Base-by-base conservation (phyloP, 2,113 vertebrate genomes). In the Gallinago jamesoni region DNA sequence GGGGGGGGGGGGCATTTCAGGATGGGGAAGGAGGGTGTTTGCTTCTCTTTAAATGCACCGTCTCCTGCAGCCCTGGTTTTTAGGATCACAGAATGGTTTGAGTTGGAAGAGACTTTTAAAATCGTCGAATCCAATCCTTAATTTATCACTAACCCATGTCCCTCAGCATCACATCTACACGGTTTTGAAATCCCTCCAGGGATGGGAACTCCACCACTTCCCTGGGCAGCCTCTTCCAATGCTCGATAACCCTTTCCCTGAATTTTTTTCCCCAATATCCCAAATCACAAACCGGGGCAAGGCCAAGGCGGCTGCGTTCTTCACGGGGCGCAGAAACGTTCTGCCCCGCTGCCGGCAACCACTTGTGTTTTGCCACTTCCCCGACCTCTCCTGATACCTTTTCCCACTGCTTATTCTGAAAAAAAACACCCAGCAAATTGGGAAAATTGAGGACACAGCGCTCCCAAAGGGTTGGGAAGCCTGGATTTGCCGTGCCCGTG, bases 241-340 rank as follows among this genome's bases (percentile, higher is more conserved):
- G 37, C 37, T 63, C 8, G 2, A 28, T 19, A 63, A 63, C 37
- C 60, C 17, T 39, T 28, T 28, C 5, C 4, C 25, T 39, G 60
- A 63, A 28, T 21, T 27, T 39, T 63, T 39, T 63, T 28, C 60
- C 60, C 24, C 18, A 39, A 63, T 28, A 60, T 48, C 78, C 41
- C 37, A 62, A 67, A 25, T 33, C 69, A 5, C 24, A 48, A 35
- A 59, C 14, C 1, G 7, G 35, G 41, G 24, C 24, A 28, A 1
- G 3, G 63, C 10, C 47, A 24, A 53, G 13, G 1, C 10, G 0
- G n/a, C 33, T 7, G 6, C 0, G 0, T 12, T 31, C 48, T 43
- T 53, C 43, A 13, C 1, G 0, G 55, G 18, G 15, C 1, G 2
- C 21, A 19, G 50, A 35, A 60, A 60, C 0, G 2, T 21, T 30